Evolutionary conservation across 2,888 invertebrate species (phyloP).

Genomic region (Eupelmus urozonus): DNA sequence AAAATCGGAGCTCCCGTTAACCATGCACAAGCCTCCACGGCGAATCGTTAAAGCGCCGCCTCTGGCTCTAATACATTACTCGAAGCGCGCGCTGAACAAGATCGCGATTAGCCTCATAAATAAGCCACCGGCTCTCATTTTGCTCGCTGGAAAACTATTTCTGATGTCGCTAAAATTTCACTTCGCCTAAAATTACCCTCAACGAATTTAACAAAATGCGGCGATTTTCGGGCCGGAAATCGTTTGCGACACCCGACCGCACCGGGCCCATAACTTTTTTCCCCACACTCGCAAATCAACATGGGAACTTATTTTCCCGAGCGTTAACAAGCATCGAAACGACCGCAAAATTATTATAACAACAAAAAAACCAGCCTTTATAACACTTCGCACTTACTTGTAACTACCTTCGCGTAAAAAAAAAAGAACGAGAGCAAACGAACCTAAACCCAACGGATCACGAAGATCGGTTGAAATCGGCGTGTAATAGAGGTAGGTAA

Average conservation of each 20-base stretch:
- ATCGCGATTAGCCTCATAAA: neutral
- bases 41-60: neutral
- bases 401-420: neutral
- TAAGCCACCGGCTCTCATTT: too few relatives aligned
- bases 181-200: neutral
- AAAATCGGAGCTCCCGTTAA: too few relatives aligned
- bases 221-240: neutral
- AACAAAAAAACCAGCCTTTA: neutral
- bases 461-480: neutral
- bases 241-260: neutral
- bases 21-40: neutral
- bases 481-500: neutral
- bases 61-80: too few relatives aligned
- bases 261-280: neutral
- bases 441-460: neutral
- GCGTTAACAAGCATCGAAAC: slow-evolving; percentile 2
- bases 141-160: too few relatives aligned
- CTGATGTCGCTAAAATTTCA: too few relatives aligned
- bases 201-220: neutral
- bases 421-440: neutral
- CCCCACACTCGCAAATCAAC: neutral
- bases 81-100: neutral
- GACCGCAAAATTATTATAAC: neutral
- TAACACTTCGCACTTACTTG: neutral
- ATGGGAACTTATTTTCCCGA: slow-evolving; percentile 3